phyloP scores from a whole-genome alignment of 1,140 invertebrate species.

The Battus philenor region DNA sequence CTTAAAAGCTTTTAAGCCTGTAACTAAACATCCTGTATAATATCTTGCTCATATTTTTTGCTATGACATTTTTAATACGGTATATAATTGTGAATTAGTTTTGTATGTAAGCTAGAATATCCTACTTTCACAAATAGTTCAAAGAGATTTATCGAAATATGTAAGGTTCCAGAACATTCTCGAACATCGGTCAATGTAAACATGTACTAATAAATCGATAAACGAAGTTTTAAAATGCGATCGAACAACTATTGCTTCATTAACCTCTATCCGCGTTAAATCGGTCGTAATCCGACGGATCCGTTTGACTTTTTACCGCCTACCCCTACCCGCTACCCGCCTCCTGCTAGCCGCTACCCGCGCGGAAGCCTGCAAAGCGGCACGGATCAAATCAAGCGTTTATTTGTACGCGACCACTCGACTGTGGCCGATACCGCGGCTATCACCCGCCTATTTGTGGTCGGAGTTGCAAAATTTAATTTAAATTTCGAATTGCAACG shows the following conservation, averaged over 20 bases:
- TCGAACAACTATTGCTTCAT: conserved; percentile 21
- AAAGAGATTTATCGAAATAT: no score
- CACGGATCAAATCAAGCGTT: conserved; percentile 41
- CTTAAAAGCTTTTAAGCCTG: no score
- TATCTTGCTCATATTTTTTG: no score
- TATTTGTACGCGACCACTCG: conserved; percentile 37
- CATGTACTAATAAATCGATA: no score
- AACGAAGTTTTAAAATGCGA: conserved; percentile 9
- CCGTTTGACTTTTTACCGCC: conserved; percentile 25
- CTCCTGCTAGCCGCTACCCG: conserved; percentile 1
- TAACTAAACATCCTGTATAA: no score
- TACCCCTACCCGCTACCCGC: conserved; percentile 13
- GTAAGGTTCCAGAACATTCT: no score
- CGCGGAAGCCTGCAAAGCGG: conserved; percentile 18
- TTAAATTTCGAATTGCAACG: conserved; percentile 15
- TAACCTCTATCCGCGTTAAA: conserved; percentile 24
- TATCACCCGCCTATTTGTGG: conserved; percentile 32
- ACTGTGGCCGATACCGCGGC: conserved; percentile 28
- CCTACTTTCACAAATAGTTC: no score
- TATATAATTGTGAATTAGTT: no score
- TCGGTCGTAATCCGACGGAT: conserved; percentile 21
- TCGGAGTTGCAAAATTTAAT: conserved; percentile 17
- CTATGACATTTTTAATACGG: no score
- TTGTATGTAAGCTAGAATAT: no score
- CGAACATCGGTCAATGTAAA: no score